A percentile compares a stretch with the other conserved stretches of the same genome.
Conservation (phyloP, 2,113 vertebrate species). For the Seriola dumerili region DNA sequence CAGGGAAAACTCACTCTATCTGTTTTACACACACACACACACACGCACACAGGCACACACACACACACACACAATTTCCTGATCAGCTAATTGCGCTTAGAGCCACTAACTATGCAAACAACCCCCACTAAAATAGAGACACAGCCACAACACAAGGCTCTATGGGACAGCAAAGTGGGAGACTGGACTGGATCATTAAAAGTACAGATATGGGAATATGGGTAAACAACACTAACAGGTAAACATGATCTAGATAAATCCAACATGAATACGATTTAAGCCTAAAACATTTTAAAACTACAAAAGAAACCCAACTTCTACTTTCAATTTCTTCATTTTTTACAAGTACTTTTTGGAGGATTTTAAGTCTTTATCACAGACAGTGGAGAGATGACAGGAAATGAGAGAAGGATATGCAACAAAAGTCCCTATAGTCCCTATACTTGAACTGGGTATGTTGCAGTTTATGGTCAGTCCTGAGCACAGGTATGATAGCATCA, state of each 20-base stretch:
- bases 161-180: conserved; percentile 64
- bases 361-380: neutral
- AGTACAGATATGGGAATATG: conserved; percentile 59
- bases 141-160: conserved; percentile 72
- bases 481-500: neutral
- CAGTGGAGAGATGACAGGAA: neutral
- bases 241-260: conserved; percentile 68
- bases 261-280: conserved; percentile 10
- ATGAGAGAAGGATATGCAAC: neutral
- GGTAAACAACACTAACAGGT: conserved; percentile 76
- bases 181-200: conserved; percentile 74
- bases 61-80: conserved; percentile 42
- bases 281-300: conserved; percentile 21
- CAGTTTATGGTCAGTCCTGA: neutral
- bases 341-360: neutral
- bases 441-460: neutral
- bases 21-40: conserved; percentile 12
- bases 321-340: neutral
- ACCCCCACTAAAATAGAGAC: conserved; percentile 78
- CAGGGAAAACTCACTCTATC: conserved; percentile 58
- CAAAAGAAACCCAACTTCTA: neutral
- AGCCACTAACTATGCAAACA: conserved; percentile 82
- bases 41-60: conserved; percentile 11
- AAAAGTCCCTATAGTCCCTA: neutral
- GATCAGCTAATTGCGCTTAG: conserved; percentile 80